Base-by-base conservation (phyloP, 2,113 vertebrate species). In the Budorcas taxicolor region DNA sequence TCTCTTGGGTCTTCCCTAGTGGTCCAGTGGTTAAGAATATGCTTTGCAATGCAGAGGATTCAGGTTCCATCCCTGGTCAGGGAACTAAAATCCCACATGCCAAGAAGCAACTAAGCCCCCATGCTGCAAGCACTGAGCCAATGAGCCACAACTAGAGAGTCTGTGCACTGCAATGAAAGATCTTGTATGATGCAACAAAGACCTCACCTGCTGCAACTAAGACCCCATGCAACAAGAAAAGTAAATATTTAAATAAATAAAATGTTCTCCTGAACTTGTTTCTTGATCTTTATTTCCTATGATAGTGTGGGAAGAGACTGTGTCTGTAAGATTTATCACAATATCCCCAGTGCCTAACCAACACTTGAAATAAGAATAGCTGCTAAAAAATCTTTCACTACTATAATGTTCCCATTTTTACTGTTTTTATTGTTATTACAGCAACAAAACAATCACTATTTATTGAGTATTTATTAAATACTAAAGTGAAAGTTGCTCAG, bases 361-460 rank as follows among this genome's bases (percentile, higher is more conserved):
- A 90, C 40, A 90, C 10, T 40, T 91, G 58, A 94, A 47, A 71
- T 7, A 87, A 31, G 74, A 91, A 87, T 31, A 81, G 40, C 74
- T 95, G 29, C 27, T 97, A 50, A 93, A 82, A 92, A 95, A 90
- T 47, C n/a, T 90, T 82, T 91, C 60, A 82, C 29, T 87, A 76
- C 43, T 76, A 87, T 36, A 89, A 76, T 81, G 2, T 57, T 91
- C 36, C 91, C 16, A 23, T n/a, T 76, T 92, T 71, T 43, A 50
- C 23, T 83, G 13, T n/a, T 93, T 78, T 90, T 90, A 58, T 33
- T 95, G 60, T 87, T 93, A 82, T 62, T 81, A 87, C 27, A 74
- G 64, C 19, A 95, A 86, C 16, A 95, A 29, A 86, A 62, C 12
- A 45, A 74, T 21, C 50, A 80, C 47, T 71, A 90, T 58, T 90